phyloP scores from a whole-genome alignment of 2,113 vertebrate genomes.

The Lagopus leucura region DNA sequence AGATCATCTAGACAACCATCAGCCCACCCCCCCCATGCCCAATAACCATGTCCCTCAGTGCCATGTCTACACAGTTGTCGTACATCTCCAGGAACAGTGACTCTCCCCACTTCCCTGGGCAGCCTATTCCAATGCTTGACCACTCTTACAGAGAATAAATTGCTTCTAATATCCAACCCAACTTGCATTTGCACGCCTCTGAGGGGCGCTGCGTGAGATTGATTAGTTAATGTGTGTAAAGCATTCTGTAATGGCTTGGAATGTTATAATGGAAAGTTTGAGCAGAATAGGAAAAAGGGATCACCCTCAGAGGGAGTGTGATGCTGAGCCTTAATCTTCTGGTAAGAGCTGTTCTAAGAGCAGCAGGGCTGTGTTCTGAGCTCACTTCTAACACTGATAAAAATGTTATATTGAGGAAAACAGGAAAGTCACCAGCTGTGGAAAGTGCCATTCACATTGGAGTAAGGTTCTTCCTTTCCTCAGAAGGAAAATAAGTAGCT shows the following conservation, averaged over 20 bases:
- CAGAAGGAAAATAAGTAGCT: neutral
- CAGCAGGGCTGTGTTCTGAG: neutral
- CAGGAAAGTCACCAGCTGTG: neutral
- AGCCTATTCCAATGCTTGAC: too few relatives aligned
- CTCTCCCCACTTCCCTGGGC: too few relatives aligned
- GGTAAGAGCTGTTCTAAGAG: neutral
- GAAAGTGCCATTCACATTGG: accelerated
- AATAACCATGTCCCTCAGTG: too few relatives aligned
- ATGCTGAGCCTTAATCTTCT: neutral
- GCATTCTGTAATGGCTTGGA: neutral
- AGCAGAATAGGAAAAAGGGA: neutral
- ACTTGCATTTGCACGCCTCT: neutral
- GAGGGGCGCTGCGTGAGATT: neutral
- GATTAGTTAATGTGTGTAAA: neutral
- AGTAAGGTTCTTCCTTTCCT: neutral
- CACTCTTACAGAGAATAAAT: too few relatives aligned
- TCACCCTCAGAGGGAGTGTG: neutral
- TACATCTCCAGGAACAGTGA: too few relatives aligned
- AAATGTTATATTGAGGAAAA: neutral
- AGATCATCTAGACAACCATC: too few relatives aligned
- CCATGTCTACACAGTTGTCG: too few relatives aligned
- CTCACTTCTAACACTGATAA: neutral
- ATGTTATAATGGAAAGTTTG: neutral
- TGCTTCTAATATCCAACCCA: too few relatives aligned
- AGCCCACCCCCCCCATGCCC: too few relatives aligned